phyloP scores from a whole-genome alignment of 2,113 vertebrate species.

The Larimichthys polyactis region DNA sequence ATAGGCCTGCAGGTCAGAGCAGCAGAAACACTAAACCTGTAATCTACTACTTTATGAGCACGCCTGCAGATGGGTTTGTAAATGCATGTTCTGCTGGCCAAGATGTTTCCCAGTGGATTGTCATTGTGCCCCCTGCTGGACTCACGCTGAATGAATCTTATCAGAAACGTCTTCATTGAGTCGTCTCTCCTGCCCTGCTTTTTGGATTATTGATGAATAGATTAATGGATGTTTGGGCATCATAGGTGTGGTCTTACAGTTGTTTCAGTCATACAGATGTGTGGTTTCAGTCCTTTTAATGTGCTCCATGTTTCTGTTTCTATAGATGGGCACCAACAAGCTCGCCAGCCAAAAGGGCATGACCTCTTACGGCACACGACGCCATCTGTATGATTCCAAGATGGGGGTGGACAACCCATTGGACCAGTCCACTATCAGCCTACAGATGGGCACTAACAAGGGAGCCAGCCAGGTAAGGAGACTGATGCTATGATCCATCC shows the following conservation, averaged over 20 bases:
- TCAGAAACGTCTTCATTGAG: neutral
- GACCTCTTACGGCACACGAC: slow-evolving; percentile 94
- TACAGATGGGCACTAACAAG: slow-evolving; percentile 98
- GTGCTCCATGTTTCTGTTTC: neutral
- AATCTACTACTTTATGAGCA: neutral
- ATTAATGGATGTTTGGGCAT: neutral
- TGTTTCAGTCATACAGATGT: neutral
- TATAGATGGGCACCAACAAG: slow-evolving; percentile 96
- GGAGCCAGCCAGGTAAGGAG: slow-evolving; percentile 91
- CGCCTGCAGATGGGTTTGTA: neutral
- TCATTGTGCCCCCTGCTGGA: slow-evolving; percentile 2
- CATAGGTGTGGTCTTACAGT: neutral
- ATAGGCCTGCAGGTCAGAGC: slow-evolving; percentile 92
- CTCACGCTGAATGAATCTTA: neutral
- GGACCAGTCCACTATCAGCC: slow-evolving; percentile 94
- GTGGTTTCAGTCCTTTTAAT: neutral
- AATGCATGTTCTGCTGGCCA: neutral
- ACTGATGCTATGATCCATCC: neutral
- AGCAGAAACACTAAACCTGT: neutral
- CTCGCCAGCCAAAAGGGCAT: slow-evolving; percentile 96
- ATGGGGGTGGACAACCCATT: slow-evolving; percentile 89
- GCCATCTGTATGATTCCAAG: slow-evolving; percentile 94
- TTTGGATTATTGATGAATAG: neutral
- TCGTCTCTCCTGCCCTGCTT: neutral
- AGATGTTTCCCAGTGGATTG: neutral